phyloP scores from a whole-genome alignment of 37 sponge, comb jelly and placozoan genomes.

The Spongilla lacustris region DNA sequence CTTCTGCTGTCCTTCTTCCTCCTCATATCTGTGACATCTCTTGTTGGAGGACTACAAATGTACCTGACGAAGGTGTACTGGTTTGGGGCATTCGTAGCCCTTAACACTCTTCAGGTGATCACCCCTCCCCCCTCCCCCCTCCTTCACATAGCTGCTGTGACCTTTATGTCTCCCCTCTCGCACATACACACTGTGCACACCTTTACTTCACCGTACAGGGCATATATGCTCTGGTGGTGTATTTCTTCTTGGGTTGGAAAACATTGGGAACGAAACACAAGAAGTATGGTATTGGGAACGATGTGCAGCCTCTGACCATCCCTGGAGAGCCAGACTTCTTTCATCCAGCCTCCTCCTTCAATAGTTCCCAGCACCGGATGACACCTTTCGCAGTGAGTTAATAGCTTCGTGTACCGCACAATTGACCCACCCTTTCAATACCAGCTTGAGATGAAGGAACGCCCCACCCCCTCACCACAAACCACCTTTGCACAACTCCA shows the following conservation, averaged over 20 bases:
- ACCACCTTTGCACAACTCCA: background rate
- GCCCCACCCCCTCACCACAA: background rate
- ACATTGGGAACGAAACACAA: conserved; percentile 63
- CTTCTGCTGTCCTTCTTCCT: conserved; percentile 59
- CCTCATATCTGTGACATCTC: conserved; percentile 39
- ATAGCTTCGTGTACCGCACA: background rate
- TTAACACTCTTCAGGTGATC: conserved; percentile 47
- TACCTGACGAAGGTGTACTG: conserved; percentile 63
- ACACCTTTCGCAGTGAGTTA: background rate
- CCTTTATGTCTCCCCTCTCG: too few species aligned
- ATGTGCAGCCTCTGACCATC: conserved; percentile 50
- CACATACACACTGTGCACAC: background rate
- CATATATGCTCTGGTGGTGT: conserved; percentile 57
- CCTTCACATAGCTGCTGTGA: background rate
- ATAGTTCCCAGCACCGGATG: conserved; percentile 16
- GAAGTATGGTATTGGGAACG: conserved; percentile 53
- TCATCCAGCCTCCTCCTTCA: conserved; percentile 14
- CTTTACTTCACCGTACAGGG: conserved; percentile 30
- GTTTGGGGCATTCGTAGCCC: conserved; percentile 5
- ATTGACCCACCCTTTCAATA: too few species aligned
- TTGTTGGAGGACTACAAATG: conserved; percentile 62
- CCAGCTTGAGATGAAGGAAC: background rate
- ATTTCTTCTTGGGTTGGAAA: conserved; percentile 69
- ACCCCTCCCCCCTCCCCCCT: background rate
- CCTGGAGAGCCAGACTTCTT: conserved; percentile 56